Base-by-base conservation (phyloP, 1,140 invertebrate genomes). In the Saccostrea cuccullata region DNA sequence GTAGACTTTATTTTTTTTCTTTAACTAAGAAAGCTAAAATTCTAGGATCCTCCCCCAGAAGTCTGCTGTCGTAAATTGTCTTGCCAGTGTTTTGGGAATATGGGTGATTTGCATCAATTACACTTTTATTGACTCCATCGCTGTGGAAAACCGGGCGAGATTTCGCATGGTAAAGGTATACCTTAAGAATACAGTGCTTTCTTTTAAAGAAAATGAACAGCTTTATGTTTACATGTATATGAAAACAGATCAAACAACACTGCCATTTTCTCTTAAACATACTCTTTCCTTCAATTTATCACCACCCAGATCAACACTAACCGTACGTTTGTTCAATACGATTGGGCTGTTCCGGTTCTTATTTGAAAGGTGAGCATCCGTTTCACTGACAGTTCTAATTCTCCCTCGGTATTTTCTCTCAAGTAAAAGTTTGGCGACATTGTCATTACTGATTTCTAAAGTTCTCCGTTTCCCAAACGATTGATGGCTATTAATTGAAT, bases 371-470 rank as follows among this genome's bases (percentile, higher is more conserved):
- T 77, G 26, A 77, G 30, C 70, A 77, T 77, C 70, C 9, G 30
- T 77, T 36, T 77, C 70, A 30, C 70, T 77, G 12, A 30, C 13
- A 77, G 70, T 77, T 13, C 70, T 77, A 1, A 36, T 26, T 77
- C 70, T 77, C 12, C 70, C 30, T 13, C 4, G 70, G 15, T 30
- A 77, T 30, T 77, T 36, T 77, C 26, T 77, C 30, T 26, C 70
- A 30, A 77, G 70, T 77, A 77, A 36, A 30, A 77, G 30, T 77
- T 77, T 77, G 15, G 70, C 70, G 13, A 77, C 70, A 30, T 77
- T 77, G 13, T 77, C 70, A 77, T 3, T 77, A 26, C 70, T 77
- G 1, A 36, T 77, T 15, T 77, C 26, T 15, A 77, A 26, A 26
- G 13, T 36, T 77, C 30, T 77, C 58, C n/a, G n/a, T 36, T 36